These are phyloP conservation scores for Tangara arthus DNA, from an alignment of 2,797 vertebrate species.

Conservation along the genomic window DNA sequence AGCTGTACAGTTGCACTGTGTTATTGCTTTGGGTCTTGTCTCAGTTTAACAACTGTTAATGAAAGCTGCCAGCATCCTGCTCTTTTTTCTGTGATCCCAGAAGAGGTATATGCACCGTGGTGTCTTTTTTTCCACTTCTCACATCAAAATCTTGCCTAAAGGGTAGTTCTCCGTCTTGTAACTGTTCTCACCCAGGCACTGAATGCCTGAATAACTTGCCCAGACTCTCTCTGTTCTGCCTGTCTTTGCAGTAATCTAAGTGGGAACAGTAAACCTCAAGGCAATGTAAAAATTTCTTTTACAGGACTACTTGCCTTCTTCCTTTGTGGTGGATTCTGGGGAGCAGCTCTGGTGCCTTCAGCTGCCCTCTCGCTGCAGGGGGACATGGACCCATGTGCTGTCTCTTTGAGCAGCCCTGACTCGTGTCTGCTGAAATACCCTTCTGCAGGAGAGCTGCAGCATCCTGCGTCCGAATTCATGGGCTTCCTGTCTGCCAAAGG, in stretches of 20 bases:
- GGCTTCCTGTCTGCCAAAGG: conserved; percentile 83
- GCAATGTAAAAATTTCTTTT: neutral
- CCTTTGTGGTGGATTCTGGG: conserved; percentile 93
- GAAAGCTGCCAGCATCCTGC: neutral
- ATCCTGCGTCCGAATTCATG: conserved; percentile 84
- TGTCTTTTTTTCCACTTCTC: neutral
- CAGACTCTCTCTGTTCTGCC: neutral
- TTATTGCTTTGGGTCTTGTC: neutral
- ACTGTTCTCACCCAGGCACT: neutral
- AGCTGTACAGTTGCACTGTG: neutral
- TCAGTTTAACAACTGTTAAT: neutral
- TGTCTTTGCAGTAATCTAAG: neutral
- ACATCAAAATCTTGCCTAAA: neutral
- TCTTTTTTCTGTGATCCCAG: neutral
- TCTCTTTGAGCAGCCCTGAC: conserved; percentile 86
- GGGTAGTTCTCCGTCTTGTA: neutral
- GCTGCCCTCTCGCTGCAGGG: conserved; percentile 85
- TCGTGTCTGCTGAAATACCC: conserved; percentile 86
- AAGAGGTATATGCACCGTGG: neutral
- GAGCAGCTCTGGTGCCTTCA: conserved; percentile 84
- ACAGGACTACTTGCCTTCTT: conserved; percentile 90
- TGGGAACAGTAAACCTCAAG: neutral
- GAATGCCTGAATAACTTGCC: neutral
- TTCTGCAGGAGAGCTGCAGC: conserved; percentile 87
- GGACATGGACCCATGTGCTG: conserved; percentile 83